Evolutionary conservation across 2,888 invertebrate genomes (phyloP).

Genomic region (Macaria liturata): DNA sequence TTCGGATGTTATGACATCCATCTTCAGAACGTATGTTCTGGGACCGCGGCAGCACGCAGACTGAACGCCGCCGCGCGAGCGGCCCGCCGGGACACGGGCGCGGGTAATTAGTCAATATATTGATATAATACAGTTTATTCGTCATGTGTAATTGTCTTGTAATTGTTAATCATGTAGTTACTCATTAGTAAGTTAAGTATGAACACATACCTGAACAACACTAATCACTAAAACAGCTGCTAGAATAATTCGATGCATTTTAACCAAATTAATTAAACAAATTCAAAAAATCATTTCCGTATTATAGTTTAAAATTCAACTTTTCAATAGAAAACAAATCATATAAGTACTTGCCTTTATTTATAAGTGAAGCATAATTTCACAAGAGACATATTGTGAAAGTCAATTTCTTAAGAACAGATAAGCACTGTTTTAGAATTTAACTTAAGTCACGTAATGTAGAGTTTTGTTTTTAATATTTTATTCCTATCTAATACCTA

Average conservation of each 20-base stretch:
- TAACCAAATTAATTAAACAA: not conserved
- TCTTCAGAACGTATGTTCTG: no score
- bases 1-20: no score
- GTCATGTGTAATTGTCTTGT: no score
- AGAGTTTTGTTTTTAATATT: not conserved
- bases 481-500: not conserved
- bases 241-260: conserved; percentile 17
- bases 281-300: no score
- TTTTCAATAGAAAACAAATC: not conserved
- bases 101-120: no score
- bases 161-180: no score
- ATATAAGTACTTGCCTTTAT: not conserved
- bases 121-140: no score
- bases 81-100: no score
- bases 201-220: conserved; percentile 18
- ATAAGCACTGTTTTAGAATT: not conserved
- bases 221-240: conserved; percentile 14
- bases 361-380: conserved; percentile 3
- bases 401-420: conserved; percentile 9
- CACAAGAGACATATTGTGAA: conserved; percentile 16
- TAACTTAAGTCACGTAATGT: not conserved
- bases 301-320: no score
- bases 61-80: no score
- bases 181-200: no score
- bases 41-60: no score